phyloP scores from a whole-genome alignment of 2,113 vertebrate species.

The Ranitomeya variabilis region DNA sequence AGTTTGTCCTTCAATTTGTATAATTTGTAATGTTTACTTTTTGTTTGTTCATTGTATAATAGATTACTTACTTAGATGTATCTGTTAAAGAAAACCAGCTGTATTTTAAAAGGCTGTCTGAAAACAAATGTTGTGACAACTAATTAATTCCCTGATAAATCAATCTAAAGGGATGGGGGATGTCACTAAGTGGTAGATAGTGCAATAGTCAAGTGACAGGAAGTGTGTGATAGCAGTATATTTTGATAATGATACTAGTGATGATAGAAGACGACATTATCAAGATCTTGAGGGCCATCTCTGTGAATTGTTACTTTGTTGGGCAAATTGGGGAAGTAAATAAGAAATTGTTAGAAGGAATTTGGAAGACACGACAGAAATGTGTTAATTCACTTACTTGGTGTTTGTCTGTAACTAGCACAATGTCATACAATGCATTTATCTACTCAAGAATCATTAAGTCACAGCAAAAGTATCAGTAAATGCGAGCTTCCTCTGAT shows the following conservation, averaged over 20 bases:
- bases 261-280: conserved; percentile 11
- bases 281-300: background rate
- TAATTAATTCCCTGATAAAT: conserved; percentile 41
- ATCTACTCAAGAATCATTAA: too few species aligned
- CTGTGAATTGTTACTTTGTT: background rate
- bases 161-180: conserved; percentile 4
- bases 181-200: conserved; percentile 23
- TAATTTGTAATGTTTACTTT: conserved; percentile 2
- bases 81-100: conserved; percentile 37
- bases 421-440: too few species aligned
- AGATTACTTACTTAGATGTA: conserved; percentile 27
- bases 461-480: too few species aligned
- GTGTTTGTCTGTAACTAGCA: too few species aligned
- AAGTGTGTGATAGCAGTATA: conserved; percentile 41
- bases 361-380: background rate
- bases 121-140: conserved; percentile 46
- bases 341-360: background rate
- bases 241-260: conserved; percentile 40
- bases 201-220: conserved; percentile 31
- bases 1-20: conserved; percentile 24
- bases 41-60: background rate
- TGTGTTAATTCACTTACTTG: background rate
- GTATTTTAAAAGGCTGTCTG: conserved; percentile 18
- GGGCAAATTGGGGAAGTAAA: background rate
- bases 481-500: too few species aligned